Evolutionary conservation across 2,888 invertebrate genomes (phyloP), one percentile per base, ranked within the genome.

Genomic region (Rhingia campestris): DNA sequence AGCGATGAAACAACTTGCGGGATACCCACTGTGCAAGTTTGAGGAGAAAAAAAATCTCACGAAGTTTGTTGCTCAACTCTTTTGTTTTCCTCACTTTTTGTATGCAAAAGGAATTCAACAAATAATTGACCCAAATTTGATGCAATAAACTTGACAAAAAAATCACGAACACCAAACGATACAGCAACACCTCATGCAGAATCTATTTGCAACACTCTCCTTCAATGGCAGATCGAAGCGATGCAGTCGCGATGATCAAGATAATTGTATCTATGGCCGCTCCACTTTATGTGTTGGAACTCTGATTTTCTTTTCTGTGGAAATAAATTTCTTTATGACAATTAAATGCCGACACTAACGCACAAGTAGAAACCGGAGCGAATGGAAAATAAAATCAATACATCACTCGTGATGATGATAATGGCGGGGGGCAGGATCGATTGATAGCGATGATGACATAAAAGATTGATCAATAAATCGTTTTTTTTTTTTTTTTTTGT

Each of bases 381-480:
- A 12, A 7, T 14, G 4, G 6, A 45, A 45, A 45, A 4, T 12
- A 58, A 54, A 69, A 30, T 30, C 47, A 59, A 70, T 41, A 7
- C 58, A 33, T 33, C 33, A 51, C n/a, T 49, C 41, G 49, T 64
- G 67, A 47, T 66, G 43, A 53, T 56, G 22, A 64, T 56, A 61
- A 33, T 10, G 30, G 6, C 7, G 12, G 61, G 56, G 39, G 39
- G 41, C 37, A 49, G 54, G 67, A 73, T 67, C 54, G 12, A 51
- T 67, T 59, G 76, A 77, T 77, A 67, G 67, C 77, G 66, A 67
- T 73, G 77, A 82, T 73, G 81, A 61, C 81, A 74, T 79, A 66
- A 79, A 66, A 63, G 77, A 82, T 72, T 73, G 73, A 73, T 67
- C 66, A 70, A 77, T 72, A 82, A 72, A 72, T 63, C 63, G 54